Base-by-base conservation (phyloP, 2,797 vertebrate genomes). In the Myotis findleyi region DNA sequence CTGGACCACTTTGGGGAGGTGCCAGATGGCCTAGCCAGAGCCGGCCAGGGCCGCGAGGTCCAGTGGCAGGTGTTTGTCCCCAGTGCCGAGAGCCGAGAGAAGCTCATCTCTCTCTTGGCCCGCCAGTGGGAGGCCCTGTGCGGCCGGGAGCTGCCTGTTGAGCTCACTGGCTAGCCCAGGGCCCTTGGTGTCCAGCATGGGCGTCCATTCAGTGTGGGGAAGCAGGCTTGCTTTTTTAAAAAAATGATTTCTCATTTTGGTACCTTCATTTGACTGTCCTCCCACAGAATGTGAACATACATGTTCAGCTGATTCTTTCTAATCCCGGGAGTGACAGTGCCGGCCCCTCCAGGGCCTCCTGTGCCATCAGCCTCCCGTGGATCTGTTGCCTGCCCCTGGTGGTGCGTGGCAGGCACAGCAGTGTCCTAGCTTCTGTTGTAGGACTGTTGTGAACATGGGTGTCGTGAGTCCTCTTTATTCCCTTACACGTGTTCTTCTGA, bases 41-140 rank as follows among this genome's bases (percentile, higher is more conserved):
- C 92, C 3, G 94, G 87, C 57, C 98, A 97, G 13, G 98, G 96
- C 7, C 98, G 98, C 87, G 99, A 99, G 97, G 98, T 99, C 69
- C 99, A 99, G 97, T 99, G 99, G 99, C 99, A 99, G 72, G 97
- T 99, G 72, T 99, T 99, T 38, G 99, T 99, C 14, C 99, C 99
- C 0, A 99, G 99, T 4, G 99, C 99, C 0, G 99, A 99, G 98
- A 99, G 99, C 98, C 98, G 99, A 9, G 99, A 99, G 98, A 99
- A 99, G 90, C 98, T 99, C 83, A 99, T 99, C 96, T 99, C 99
- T 0, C 98, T 99, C 17, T 98, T 99, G 59, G 99, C 99, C 20
- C 99, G 99, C 7, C 99, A 99, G 97, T 99, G 99, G 99, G 99
- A 99, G 98, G 98, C 98, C 12, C 98, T 99, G 49, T 99, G 99